Conservation (phyloP, 2,888 invertebrate species). For the Eupithecia exiguata region DNA sequence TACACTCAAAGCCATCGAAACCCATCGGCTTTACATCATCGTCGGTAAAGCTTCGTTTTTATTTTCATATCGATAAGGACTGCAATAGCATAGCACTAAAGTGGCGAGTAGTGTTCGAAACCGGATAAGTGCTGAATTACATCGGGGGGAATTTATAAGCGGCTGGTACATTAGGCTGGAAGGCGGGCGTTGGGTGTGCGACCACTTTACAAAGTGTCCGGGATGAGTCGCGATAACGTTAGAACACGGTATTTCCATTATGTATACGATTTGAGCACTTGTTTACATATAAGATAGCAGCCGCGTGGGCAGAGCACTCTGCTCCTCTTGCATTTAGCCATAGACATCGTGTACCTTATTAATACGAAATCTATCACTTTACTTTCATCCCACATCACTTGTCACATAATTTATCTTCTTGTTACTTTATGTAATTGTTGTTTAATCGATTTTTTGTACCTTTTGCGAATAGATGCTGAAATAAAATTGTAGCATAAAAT, state of each 20-base stretch:
- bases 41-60: constrained; percentile 58
- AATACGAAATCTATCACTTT: constrained; percentile 42
- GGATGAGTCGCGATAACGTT: constrained; percentile 83
- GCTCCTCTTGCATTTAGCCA: constrained; percentile 64
- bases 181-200: constrained; percentile 69
- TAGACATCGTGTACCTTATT: constrained; percentile 46
- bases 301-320: constrained; percentile 62
- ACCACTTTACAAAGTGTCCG: constrained; percentile 83
- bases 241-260: constrained; percentile 84
- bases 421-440: constrained; percentile 13
- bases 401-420: constrained; percentile 16
- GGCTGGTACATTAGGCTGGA: constrained; percentile 56
- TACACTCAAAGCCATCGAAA: constrained; percentile 40
- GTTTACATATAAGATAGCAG: constrained; percentile 80
- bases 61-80: constrained; percentile 51
- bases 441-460: constrained; percentile 19
- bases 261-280: constrained; percentile 83
- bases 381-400: constrained; percentile 14
- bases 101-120: constrained; percentile 47
- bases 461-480: constrained; percentile 26
- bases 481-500: constrained; percentile 19
- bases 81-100: constrained; percentile 48
- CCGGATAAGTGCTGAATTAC: constrained; percentile 70
- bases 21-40: constrained; percentile 43
- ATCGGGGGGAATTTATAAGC: constrained; percentile 64